Base-by-base conservation (phyloP, 2,888 invertebrate species). In the Lithosia quadra region DNA sequence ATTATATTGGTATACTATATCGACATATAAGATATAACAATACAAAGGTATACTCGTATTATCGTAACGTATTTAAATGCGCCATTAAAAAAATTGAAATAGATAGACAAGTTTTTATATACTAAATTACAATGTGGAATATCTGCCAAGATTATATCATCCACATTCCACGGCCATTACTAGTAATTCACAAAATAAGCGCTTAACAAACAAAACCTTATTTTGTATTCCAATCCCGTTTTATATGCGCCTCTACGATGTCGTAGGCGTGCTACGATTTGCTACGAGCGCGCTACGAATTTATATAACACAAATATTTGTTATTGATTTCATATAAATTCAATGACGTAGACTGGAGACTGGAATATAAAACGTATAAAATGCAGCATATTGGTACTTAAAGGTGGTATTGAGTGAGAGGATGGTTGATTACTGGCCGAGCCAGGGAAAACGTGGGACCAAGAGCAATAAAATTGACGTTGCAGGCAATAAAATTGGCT, bases 231-330 rank as follows among this genome's bases (percentile, higher is more conserved):
- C 63, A 36, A 68, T 63, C 67, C 72, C 28, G 79, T 76, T 78
- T 78, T 74, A 78, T 76, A 78, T 78, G 77, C 68, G 62, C 71
- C 61, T 72, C 80, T 77, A 75, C 76, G 76, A 72, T 67, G 58
- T 73, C 75, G 79, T 79, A 78, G 80, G 76, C 78, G 77, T 83
- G 83, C 83, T 81, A 80, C 82, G 78, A 68, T 62, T 71, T 55
- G 71, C 74, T 79, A 80, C 78, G 74, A 72, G 58, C 34, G 49
- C 53, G 61, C 70, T 74, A 72, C 69, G 64, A 63, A 65, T 71
- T 68, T 69, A 68, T 70, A 59, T 65, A 61, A 67, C 69, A 69
- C 76, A 69, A 56, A n/a, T n/a, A n/a, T 43, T 22, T 73, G 62
- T 71, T 73, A 75, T 67, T 72, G 64, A 49, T 72, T 73, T 33